A percentile compares a stretch with the other conserved stretches of the same genome.
Evolutionary conservation across 2,888 invertebrate species (phyloP).

Genomic region (Heterodera filipjevi): DNA sequence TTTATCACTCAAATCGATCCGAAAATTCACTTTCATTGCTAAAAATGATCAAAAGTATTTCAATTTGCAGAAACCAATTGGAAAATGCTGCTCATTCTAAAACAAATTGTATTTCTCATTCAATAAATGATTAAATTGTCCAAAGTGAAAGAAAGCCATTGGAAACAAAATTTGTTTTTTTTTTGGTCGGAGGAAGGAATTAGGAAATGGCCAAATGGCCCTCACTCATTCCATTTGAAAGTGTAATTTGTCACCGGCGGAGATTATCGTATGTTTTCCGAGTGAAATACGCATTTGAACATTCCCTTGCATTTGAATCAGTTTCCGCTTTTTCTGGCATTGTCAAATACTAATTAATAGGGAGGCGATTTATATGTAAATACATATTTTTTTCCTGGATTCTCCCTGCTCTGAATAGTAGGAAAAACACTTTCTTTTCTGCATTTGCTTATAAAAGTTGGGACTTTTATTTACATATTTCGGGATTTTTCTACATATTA

Average conservation of each 20-base stretch:
- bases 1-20: too few relatives aligned
- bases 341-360: too few relatives aligned
- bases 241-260: constrained; percentile 1
- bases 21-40: too few relatives aligned
- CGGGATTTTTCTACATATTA: too few relatives aligned
- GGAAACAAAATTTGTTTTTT: constrained; percentile 1
- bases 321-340: background rate
- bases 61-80: too few relatives aligned
- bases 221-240: background rate
- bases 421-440: too few relatives aligned
- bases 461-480: too few relatives aligned
- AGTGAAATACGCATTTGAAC: background rate
- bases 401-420: too few relatives aligned
- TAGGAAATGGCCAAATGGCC: background rate
- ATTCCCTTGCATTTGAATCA: background rate
- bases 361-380: too few relatives aligned
- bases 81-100: background rate
- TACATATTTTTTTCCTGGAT: too few relatives aligned
- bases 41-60: too few relatives aligned
- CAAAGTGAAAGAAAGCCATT: background rate
- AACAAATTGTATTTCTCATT: background rate
- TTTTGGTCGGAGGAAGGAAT: background rate
- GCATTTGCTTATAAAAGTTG: too few relatives aligned
- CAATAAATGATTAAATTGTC: background rate
- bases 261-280: background rate